phyloP scores from a whole-genome alignment of 2,888 invertebrate species.

The Drosophila vallismaia region DNA sequence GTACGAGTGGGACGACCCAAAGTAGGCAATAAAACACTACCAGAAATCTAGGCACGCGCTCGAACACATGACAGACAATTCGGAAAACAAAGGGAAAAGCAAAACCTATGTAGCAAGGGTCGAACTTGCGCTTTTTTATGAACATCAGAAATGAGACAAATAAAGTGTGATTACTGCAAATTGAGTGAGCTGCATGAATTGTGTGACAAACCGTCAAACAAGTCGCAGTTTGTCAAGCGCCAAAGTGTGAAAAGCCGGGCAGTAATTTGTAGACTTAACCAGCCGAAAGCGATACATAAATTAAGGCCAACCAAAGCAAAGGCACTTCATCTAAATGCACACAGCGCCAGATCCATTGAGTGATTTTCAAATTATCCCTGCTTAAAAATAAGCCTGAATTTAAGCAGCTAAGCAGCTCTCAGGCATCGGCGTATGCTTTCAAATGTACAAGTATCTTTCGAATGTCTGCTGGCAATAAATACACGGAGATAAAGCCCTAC shows the following conservation, averaged over 20 bases:
- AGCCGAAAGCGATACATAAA: conserved; percentile 4
- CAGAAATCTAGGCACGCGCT: conserved; percentile 68
- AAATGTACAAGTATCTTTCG: background rate
- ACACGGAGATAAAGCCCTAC: background rate
- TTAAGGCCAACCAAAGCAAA: conserved; percentile 7
- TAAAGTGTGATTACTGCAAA: conserved; percentile 76
- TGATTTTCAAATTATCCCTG: conserved; percentile 24
- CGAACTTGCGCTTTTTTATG: conserved; percentile 51
- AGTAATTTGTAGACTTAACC: conserved; percentile 12
- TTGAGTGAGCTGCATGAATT: conserved; percentile 65
- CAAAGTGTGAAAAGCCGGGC: conserved; percentile 17
- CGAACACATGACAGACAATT: conserved; percentile 60
- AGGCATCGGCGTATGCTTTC: background rate
- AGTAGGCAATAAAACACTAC: conserved; percentile 77
- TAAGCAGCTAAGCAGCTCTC: conserved; percentile 6
- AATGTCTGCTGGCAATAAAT: background rate
- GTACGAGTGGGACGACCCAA: conserved; percentile 45
- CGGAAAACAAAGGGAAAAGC: conserved; percentile 31
- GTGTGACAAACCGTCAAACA: conserved; percentile 43
- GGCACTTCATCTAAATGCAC: conserved; percentile 1
- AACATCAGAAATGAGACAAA: conserved; percentile 72
- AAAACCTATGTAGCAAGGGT: conserved; percentile 20
- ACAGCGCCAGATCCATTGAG: background rate
- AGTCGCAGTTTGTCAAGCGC: conserved; percentile 9
- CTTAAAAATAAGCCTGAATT: conserved; percentile 2